Evolutionary conservation across 2,797 vertebrate genomes (phyloP), one percentile per base, ranked within the genome.

Genomic region (Pygocentrus nattereri): DNA sequence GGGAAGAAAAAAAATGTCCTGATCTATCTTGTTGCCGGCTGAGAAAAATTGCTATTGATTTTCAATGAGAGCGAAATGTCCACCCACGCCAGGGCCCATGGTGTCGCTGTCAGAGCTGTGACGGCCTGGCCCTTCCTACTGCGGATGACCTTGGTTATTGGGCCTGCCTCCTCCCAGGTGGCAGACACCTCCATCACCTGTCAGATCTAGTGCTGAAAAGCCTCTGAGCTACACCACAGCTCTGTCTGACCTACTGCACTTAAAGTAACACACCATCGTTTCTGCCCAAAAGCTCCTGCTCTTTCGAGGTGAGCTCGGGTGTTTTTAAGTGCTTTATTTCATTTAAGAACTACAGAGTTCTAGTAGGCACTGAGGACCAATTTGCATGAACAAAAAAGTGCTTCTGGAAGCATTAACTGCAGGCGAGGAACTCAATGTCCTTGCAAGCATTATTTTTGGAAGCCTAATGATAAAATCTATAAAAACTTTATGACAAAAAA

Each of bases 11-110:
- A 62, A 23, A 31, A 38, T 56, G 18, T 23, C 38, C 38, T 71
- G 38, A 58, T 80, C 47, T 80, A 58, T 72, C 38, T 44, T 25
- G 82, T 76, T 38, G 80, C 52, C 15, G 86, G 87, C 74, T 78
- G 86, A 89, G 85, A 93, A 90, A 92, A 89, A 92, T 91, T 92
- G 86, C 83, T 89, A 94, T 94, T 92, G 93, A 94, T 94, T 94
- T 94, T 92, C 90, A 92, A 91, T 92, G 91, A 92, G 88, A 86
- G 89, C 79, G 71, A 86, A 83, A 88, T 89, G 85, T 30, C 86
- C 87, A 85, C 86, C 88, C 89, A 84, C 85, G 80, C 90, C 78
- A 67, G 72, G 61, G 64, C 78, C 68, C 65, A 67, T 84, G 74
- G 78, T 49, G 25, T 73, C 54, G 59, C 74, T 84, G 82, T 78